Conservation (phyloP, 2,888 invertebrate species). For the Dromius quadrimaculatus region DNA sequence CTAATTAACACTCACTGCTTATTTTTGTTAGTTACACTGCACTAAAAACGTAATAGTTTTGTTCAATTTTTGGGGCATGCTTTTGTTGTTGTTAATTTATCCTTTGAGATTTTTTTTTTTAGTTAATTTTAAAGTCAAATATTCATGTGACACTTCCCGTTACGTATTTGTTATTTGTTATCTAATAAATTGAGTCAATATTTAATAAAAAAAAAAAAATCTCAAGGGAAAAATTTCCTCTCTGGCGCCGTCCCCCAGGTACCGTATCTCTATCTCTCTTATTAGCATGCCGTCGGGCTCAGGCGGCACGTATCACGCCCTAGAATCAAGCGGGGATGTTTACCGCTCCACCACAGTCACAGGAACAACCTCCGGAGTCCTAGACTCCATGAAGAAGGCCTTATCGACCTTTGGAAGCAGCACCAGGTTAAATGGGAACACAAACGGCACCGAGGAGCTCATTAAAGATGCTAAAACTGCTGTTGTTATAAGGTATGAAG, state of each 20-base stretch:
- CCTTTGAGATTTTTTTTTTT: slow-evolving; percentile 2
- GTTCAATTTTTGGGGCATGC: not conserved
- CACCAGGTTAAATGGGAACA: not conserved
- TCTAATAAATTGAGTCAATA: too few species aligned
- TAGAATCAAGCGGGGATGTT: slow-evolving; percentile 67
- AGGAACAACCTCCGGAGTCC: slow-evolving; percentile 64
- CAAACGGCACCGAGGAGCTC: slow-evolving; percentile 62
- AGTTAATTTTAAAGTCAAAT: not conserved
- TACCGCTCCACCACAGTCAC: slow-evolving; percentile 74
- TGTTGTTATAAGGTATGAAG: slow-evolving; percentile 65
- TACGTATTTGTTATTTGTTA: too few species aligned
- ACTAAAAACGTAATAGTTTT: not conserved
- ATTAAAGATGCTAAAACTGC: slow-evolving; percentile 62
- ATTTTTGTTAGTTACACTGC: not conserved
- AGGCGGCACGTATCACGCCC: slow-evolving; percentile 75
- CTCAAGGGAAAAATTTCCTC: too few species aligned
- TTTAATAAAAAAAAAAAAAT: too few species aligned
- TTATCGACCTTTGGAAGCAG: slow-evolving; percentile 68
- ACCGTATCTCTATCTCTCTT: too few species aligned
- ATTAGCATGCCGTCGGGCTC: slow-evolving; percentile 73
- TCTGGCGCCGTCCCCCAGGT: not conserved
- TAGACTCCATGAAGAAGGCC: slow-evolving; percentile 74
- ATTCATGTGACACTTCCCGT: slow-evolving; percentile 1
- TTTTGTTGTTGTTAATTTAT: slow-evolving; percentile 8
- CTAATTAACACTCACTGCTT: not conserved